Evolutionary conservation across 2,113 vertebrate species (phyloP).

Genomic region (Pachycephala philippinensis): DNA sequence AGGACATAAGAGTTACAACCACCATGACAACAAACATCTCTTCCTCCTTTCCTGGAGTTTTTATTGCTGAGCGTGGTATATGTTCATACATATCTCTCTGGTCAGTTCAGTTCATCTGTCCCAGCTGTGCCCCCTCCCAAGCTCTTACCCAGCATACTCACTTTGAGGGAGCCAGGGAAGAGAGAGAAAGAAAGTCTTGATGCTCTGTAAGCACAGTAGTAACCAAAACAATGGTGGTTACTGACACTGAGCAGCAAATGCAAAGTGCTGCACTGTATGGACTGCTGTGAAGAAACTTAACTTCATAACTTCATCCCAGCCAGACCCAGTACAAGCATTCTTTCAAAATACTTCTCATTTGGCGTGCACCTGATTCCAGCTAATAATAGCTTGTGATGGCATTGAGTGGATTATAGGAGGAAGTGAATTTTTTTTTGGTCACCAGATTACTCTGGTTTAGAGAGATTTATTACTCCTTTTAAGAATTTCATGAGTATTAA

Average conservation of each 20-base stretch:
- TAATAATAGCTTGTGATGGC: not conserved
- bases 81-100: not conserved
- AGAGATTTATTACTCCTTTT: not conserved
- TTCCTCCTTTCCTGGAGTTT: accelerated
- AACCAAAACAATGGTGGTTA: not conserved
- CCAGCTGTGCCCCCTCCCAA: not conserved
- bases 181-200: not conserved
- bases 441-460: not conserved
- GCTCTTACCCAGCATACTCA: not conserved
- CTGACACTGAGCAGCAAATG: not conserved
- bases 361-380: not conserved
- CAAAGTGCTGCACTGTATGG: not conserved
- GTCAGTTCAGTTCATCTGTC: not conserved
- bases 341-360: not conserved
- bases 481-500: not conserved
- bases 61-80: not conserved
- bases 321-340: not conserved
- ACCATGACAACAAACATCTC: not conserved
- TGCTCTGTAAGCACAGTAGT: not conserved
- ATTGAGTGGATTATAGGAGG: not conserved
- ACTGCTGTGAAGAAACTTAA: not conserved
- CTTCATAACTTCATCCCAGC: not conserved
- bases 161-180: not conserved
- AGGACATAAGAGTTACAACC: not conserved
- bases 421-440: not conserved